Evolutionary conservation across 1,140 invertebrate genomes (phyloP), one percentile per base, ranked within the genome.

Genomic region (Antheraea mylitta): DNA sequence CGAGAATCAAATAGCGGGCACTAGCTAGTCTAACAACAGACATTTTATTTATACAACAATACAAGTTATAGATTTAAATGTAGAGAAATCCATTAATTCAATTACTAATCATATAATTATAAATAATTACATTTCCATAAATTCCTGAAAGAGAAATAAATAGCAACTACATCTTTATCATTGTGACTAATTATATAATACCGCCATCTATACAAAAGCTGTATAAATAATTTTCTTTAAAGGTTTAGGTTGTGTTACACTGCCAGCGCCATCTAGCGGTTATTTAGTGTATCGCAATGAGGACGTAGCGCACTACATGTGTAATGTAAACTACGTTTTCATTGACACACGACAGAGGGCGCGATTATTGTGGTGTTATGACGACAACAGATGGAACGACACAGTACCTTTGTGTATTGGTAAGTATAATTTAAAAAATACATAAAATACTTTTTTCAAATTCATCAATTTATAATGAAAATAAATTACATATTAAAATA

Each of bases 241-340:
- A 93, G 94, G 93, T 72, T 75, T 94, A 62, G 94, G 94, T 30
- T 95, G 95, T 86, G 86, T 93, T 6, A 93, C 92, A n/a, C 82
- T 93, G 61, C 72, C 81, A 74, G 81, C 93, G 76, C 94, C 94
- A 75, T 90, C 89, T 76, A 90, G 93, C 77, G 94, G 94, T n/a
- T 94, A 95, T 72, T 77, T 95, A 5, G 93, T 94, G 68, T 93
- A 92, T 78, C 89, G 93, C 42, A 92, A 92, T 58, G 91, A 91
- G 58, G 92, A 92, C n/a, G 80, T 90, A n/a, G 94, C 93, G 0
- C 89, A 93, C 68, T 95, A 93, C 81, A 94, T 93, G 85, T 95
- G 95, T 82, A 93, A 94, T 73, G 91, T 93, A 11, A 93, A 93
- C 48, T 92, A 85, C 75, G 92, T 93, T 71, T 95, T 95, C 83